Base-by-base conservation (phyloP, 1,140 invertebrate species). In the Drosophila grimshawi region DNA sequence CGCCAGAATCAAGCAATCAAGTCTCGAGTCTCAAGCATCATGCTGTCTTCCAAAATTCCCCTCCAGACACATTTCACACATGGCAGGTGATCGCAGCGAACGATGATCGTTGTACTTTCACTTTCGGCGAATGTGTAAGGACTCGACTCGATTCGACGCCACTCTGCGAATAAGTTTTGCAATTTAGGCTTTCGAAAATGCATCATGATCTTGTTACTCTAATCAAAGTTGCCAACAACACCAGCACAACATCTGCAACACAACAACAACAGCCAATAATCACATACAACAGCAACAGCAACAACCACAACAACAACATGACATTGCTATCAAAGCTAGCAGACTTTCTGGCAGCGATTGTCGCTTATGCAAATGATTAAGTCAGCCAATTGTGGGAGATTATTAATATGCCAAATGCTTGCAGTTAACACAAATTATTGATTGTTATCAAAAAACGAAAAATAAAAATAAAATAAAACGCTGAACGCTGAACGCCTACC, bases 191-290 rank as follows among this genome's bases (percentile, higher is more conserved):
- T 88, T 88, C 85, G 60, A 71, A 89, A 83, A 89, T 80, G 80
- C 85, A 83, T 88, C 80, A 88, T 89, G 73, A 88, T 88, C 83
- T 88, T 83, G 83, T 80, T 83, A 69, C 56, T 41, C 66, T 78
- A 80, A 89, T 88, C 83, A 86, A 82, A 86, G 52, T 83, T 88
- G 74, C 79, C 60, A 69, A 86, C 78, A 78, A 86, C 4, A 29
- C 27, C 5, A 53, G 10, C 5, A 53, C 8, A 33, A 53, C 19
- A 19, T 19, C 19, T 19, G 19, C 19, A 19, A 53, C 4, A 35
- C 4, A 35, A 48, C 2, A 48, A 74, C 19, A 45, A 11, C 4
- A 80, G 78, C 52, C 64, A 46, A 86, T 86, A 86, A 76, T 83
- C 79, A 76, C 71, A 71, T 81, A 67, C 62, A 49, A 27, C 45